These are phyloP conservation scores for Heterocephalus glaber DNA, from an alignment of 2,113 vertebrate species.

Conservation along the genomic window DNA sequence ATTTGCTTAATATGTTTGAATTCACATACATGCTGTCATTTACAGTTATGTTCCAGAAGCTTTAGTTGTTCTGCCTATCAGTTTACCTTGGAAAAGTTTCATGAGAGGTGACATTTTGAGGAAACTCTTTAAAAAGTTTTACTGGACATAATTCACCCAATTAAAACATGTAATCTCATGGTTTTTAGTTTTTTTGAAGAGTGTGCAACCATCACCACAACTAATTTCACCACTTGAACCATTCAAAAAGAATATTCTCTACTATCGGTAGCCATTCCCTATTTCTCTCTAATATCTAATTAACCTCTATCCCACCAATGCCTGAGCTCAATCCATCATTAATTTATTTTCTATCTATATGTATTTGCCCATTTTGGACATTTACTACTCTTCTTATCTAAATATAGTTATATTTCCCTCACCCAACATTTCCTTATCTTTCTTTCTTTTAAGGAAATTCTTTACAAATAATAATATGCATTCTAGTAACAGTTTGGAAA, in stretches of 20 bases:
- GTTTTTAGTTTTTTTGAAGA: neutral
- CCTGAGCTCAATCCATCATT: neutral
- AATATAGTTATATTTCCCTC: neutral
- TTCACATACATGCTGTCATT: neutral
- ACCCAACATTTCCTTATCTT: neutral
- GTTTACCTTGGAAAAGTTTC: neutral
- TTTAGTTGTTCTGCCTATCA: neutral
- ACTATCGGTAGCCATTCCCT: neutral
- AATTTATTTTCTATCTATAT: neutral
- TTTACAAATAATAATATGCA: neutral
- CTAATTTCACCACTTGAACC: neutral
- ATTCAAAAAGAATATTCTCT: neutral
- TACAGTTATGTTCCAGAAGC: neutral
- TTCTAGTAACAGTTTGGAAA: neutral
- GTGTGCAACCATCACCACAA: neutral
- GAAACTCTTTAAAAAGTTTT: neutral
- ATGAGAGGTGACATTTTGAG: neutral
- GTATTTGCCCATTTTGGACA: neutral
- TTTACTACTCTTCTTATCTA: neutral
- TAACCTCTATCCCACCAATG: neutral
- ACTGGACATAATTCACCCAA: neutral
- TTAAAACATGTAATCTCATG: neutral
- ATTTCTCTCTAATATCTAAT: neutral
- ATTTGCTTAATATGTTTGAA: neutral
- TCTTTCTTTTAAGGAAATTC: neutral